Conservation (phyloP, 1,140 invertebrate genomes). For the Nilaparvata lugens region DNA sequence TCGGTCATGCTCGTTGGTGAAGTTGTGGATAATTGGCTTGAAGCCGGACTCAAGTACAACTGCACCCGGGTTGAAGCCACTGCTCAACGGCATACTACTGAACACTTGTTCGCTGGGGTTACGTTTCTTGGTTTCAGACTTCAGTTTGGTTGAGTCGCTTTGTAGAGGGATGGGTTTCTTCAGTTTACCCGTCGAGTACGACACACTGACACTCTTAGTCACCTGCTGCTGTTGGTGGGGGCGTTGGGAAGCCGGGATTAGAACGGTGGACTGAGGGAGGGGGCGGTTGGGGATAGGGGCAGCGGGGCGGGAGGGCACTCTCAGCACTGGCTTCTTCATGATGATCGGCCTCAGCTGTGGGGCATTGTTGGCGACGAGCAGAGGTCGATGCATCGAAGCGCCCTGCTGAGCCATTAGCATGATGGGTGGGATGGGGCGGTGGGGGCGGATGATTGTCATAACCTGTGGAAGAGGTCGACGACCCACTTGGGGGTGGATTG, state of each 20-base stretch:
- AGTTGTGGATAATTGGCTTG: slow-evolving; percentile 62
- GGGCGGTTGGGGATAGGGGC: background rate
- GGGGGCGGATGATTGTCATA: slow-evolving; percentile 15
- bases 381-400: slow-evolving; percentile 14
- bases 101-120: background rate
- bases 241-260: background rate
- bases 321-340: slow-evolving; percentile 21
- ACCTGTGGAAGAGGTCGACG: slow-evolving; percentile 1
- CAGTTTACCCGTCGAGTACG: slow-evolving; percentile 17
- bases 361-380: slow-evolving; percentile 4
- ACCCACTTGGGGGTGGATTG: background rate
- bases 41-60: slow-evolving; percentile 75
- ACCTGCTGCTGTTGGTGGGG: background rate
- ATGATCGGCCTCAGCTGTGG: slow-evolving; percentile 15
- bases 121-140: background rate
- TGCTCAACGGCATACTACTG: slow-evolving; percentile 24
- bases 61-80: slow-evolving; percentile 67
- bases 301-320: slow-evolving; percentile 9
- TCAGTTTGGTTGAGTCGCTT: slow-evolving; percentile 11
- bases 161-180: background rate
- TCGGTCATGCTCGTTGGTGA: slow-evolving; percentile 39
- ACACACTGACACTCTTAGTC: slow-evolving; percentile 16
- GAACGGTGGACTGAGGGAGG: background rate
- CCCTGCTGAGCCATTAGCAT: background rate
- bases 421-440: slow-evolving; percentile 3